Base-by-base conservation (phyloP, 2,888 invertebrate genomes). In the Xylota segnis region DNA sequence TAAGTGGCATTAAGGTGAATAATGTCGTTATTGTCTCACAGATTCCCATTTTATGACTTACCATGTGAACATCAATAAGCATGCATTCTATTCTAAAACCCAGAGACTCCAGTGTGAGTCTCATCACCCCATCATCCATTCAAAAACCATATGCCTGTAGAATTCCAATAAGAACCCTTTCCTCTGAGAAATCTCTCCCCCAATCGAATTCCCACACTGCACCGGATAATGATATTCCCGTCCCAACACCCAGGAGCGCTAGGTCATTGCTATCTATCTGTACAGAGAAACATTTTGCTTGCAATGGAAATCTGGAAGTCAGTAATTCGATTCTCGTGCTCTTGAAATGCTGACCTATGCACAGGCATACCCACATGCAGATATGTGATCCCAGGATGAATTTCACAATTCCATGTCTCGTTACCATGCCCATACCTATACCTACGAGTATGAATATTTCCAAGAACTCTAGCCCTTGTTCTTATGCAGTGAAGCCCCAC, bases 261-360 rank as follows among this genome's bases (percentile, higher is more conserved):
- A 50, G 79, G 79, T 72, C 72, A 79, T 50, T 72, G 34, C 59
- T 10, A 23, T 34, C 59, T 10, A 23, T 34, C 66, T 43, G 32
- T 40, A 45, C 32, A 47, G 5, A 47, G 29, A 52, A 18, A 27
- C 40, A 40, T 56, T 68, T 54, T 37, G 43, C 47, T 59, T 77
- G 34, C 77, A 72, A 45, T 52, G 61, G 14, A 74, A 78, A 83
- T 68, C 63, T 79, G 50, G 43, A 65, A 71, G 77, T 18, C 16
- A 50, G 83, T 79, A 83, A 83, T 74, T 79, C n/a, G 61, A 83
- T 68, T 83, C 83, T 59, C 56, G 54, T 82, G 68, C 68, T 81
- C 68, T 75, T 68, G 68, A 81, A 81, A 75, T 14, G 75, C 70
- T 82, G 76, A 82, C 76, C 82, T 63, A 63, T 75, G 54, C 78